Percentiles rank a stretch among this genome's conserved stretches.
Conservation (phyloP, 2,113 vertebrate species). For the Gopherus flavomarginatus region DNA sequence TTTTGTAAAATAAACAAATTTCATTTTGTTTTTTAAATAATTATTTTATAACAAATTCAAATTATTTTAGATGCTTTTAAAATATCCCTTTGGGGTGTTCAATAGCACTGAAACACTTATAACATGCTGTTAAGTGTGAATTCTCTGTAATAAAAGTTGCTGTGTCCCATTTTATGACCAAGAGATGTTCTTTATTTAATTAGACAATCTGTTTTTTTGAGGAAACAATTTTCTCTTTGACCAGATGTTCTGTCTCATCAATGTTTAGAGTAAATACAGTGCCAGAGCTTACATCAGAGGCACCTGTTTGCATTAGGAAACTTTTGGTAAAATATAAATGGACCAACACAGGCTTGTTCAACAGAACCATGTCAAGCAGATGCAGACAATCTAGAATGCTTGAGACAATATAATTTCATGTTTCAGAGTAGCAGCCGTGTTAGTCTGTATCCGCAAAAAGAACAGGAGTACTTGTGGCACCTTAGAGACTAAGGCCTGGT, state of each 20-base stretch:
- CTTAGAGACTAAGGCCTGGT: no score
- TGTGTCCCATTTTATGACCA: constrained; percentile 2
- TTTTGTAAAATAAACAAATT: background rate
- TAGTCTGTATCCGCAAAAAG: no score
- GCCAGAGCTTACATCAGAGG: constrained; percentile 61
- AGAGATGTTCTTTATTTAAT: background rate
- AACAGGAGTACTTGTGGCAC: no score
- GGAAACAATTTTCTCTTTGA: constrained; percentile 16
- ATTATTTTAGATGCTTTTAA: background rate
- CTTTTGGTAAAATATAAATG: constrained; percentile 39
- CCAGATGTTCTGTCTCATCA: constrained; percentile 41
- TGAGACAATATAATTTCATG: background rate
- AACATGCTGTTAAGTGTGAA: background rate
- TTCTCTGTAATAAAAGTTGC: background rate
- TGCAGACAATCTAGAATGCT: constrained; percentile 34
- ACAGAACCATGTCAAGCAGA: background rate
- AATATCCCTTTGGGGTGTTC: background rate
- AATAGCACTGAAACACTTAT: background rate
- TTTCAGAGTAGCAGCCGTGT: no score
- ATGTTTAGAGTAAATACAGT: background rate
- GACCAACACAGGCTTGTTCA: background rate
- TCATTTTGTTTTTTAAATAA: background rate
- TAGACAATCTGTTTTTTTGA: background rate
- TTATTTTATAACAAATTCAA: background rate
- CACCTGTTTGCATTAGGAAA: constrained; percentile 61